Evolutionary conservation across 2,888 invertebrate genomes (phyloP), one percentile per base, ranked within the genome.

Genomic region (Brachypalpus laphriformis): DNA sequence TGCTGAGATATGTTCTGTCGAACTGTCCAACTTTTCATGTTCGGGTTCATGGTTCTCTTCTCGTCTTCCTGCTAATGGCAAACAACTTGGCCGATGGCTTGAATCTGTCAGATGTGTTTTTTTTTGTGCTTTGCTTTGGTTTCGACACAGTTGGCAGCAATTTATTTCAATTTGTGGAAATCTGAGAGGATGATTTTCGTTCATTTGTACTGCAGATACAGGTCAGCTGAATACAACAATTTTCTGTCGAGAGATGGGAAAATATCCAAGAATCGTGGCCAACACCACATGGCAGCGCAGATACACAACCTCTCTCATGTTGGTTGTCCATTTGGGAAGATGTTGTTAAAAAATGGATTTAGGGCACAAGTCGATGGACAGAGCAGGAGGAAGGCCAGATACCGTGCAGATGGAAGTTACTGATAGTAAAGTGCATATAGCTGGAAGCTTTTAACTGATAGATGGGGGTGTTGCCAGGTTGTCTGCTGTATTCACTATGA

Each of bases 161-260:
- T 85, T 85, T 85, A 81, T 85, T 85, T 85, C 85, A 85, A 85
- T 85, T 85, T 85, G 81, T 61, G 65, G 81, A 81, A 85, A 85
- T 85, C 85, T 47, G 66, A 81, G 66, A 81, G 66, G 80, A 85
- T 80, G 74, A 83, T 82, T 68, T 75, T 82, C 40, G 57, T 54
- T 72, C 59, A 82, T 77, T 68, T 77, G 70, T 66, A 40, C 42
- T 56, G 54, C 63, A 75, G 70, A 75, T 70, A 70, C 74, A 75
- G 83, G 83, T 83, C 83, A 78, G 42, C 45, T 45, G 57, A 45
- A 74, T 49, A 16, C 5, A 61, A 25, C 68, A 59, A 37, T 34
- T 31, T 28, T 34, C 5, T 6, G 11, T 25, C n/a, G 57, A 16
- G 47, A 16, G 20, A 49, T 20, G 45, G 56, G 31, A 42, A 59